These are phyloP conservation scores for Brachynemurus nebulosus DNA, from an alignment of 2,888 invertebrate species.

Conservation along the genomic window DNA sequence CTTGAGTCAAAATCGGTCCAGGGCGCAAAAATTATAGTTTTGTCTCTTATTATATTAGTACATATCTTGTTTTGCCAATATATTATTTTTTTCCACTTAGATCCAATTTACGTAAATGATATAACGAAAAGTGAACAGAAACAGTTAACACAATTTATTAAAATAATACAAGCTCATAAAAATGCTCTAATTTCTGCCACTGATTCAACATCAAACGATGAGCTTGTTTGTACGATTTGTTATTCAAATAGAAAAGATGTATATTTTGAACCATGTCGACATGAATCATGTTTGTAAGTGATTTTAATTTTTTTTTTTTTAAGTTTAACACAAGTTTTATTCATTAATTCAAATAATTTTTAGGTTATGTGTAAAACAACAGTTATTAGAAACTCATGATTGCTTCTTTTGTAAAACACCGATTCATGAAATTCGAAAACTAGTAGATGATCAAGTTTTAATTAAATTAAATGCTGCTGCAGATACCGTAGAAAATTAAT, in stretches of 20 bases:
- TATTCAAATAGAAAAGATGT: conserved; percentile 6
- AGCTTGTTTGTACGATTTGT: conserved; percentile 7
- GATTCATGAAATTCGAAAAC: too few species aligned
- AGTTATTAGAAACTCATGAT: conserved; percentile 2
- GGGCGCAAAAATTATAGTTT: too few species aligned
- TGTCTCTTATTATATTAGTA: too few species aligned
- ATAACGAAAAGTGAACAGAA: conserved; percentile 5
- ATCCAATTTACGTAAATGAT: background rate
- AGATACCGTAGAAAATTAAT: too few species aligned
- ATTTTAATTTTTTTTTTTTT: background rate
- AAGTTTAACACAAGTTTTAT: background rate
- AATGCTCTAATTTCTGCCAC: background rate
- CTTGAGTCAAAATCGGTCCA: too few species aligned
- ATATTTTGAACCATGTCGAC: conserved; percentile 4
- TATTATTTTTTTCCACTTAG: background rate
- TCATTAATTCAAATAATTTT: background rate
- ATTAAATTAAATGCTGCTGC: too few species aligned
- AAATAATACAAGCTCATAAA: conserved; percentile 1
- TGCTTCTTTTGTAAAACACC: conserved; percentile 7
- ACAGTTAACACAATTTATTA: background rate
- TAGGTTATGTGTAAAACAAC: conserved; percentile 8
- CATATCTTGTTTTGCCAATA: background rate
- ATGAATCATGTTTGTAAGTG: conserved; percentile 8
- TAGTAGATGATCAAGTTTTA: too few species aligned
- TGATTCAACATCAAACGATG: background rate